Evolutionary conservation across 2,113 vertebrate species (phyloP), one percentile per base, ranked within the genome.

Genomic region (Glaucidium brasilianum): DNA sequence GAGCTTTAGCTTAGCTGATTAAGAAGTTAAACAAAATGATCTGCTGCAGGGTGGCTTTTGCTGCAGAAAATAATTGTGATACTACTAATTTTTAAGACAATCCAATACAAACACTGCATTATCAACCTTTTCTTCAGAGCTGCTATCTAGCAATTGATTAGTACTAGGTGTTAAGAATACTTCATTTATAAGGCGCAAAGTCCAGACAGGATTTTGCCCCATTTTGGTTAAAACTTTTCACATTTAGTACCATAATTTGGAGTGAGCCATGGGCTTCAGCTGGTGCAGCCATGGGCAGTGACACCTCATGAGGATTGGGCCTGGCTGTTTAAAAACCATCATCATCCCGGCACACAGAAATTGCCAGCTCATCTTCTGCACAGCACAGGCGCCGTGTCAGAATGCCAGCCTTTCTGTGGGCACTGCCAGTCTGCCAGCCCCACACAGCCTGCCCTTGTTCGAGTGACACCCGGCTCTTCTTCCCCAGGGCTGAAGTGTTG

Each of bases 381-480:
- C 6, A 13, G 49, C 49, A 72, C 45, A 82, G 59, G 27, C 62
- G 2, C 63, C 1, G 6, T 60, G 74, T 93, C 80, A 92, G 86
- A 90, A 91, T 74, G 93, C 60, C 43, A 89, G 91, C 83, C 74
- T 91, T 90, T 60, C 76, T 1, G 1, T 73, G 90, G 85, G 58
- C 92, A 60, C 66, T 96, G 74, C 39, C 88, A 50, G 60, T 72
- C 64, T n/a, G 77, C 84, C 60, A 94, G 79, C 80, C 91, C 87
- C 49, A 75, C 89, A 88, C 89, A 91, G 92, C 84, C 53, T 94
- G 93, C 50, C 86, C 92, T 96, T 97, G 95, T 96, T 95, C 29
- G 1, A 92, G 88, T 58, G 86, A 89, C 90, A 91, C 69, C 83
- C 68, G 45, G 53, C 77, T 77, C 68, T 72, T 86, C 67, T 94